Evolutionary conservation across 2,888 invertebrate genomes (phyloP).

Genomic region (Eupithecia abbreviata): DNA sequence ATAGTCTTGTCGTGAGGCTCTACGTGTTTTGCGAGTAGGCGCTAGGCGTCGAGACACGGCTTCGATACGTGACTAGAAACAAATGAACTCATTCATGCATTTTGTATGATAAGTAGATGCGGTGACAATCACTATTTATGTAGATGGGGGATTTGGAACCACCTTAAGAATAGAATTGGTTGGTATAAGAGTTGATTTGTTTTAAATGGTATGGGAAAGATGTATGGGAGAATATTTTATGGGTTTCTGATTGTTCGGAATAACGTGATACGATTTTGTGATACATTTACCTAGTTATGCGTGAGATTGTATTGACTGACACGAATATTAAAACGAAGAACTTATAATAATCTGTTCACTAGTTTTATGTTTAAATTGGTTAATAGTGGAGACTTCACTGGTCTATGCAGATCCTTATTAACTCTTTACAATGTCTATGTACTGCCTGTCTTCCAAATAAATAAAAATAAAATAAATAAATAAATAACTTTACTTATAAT

Average conservation of each 20-base stretch:
- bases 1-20: conserved; percentile 39
- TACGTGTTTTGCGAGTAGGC: conserved; percentile 36
- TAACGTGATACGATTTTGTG: not conserved
- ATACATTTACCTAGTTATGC: not conserved
- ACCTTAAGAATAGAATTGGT: conserved; percentile 22
- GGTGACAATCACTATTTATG: conserved; percentile 39
- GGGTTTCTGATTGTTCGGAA: conserved; percentile 4
- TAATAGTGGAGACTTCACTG: too few relatives aligned
- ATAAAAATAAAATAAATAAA: too few relatives aligned
- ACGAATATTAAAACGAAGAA: not conserved
- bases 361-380: too few relatives aligned
- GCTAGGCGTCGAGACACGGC: conserved; percentile 36
- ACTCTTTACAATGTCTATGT: too few relatives aligned
- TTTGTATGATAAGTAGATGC: conserved; percentile 45
- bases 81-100: conserved; percentile 41
- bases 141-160: conserved; percentile 34
- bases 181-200: conserved; percentile 1
- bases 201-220: conserved; percentile 14
- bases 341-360: too few relatives aligned
- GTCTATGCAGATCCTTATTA: too few relatives aligned
- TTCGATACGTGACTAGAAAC: conserved; percentile 43
- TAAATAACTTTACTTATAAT: too few relatives aligned
- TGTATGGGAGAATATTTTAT: conserved; percentile 5
- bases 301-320: not conserved
- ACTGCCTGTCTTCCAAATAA: too few relatives aligned